phyloP scores from a whole-genome alignment of 2,113 vertebrate genomes.

The Gallinago paraguaiae region DNA sequence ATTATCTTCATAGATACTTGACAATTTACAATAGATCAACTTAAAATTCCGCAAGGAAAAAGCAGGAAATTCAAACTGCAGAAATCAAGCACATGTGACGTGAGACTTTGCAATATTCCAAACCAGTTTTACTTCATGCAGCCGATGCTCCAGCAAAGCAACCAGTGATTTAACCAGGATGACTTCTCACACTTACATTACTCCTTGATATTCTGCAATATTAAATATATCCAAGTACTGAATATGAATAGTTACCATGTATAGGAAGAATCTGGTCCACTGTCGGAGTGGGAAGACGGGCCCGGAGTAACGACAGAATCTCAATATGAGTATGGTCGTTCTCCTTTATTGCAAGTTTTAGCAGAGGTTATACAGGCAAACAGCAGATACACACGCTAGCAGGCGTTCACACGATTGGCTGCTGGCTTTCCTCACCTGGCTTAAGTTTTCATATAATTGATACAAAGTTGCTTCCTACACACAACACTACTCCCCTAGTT shows the following conservation, averaged over 20 bases:
- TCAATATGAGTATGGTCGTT: too few relatives aligned
- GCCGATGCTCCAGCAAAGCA: neutral
- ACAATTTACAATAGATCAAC: neutral
- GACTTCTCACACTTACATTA: neutral
- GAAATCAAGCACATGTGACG: neutral
- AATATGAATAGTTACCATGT: neutral
- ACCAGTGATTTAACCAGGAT: neutral
- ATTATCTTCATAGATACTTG: neutral
- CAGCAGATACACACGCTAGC: too few relatives aligned
- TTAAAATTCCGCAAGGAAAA: neutral
- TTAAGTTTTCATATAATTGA: too few relatives aligned
- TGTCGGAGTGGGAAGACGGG: too few relatives aligned
- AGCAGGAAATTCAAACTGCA: neutral
- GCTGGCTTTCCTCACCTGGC: too few relatives aligned
- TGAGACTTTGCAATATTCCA: neutral
- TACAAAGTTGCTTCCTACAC: too few relatives aligned
- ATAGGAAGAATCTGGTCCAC: neutral
- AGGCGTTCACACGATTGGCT: too few relatives aligned
- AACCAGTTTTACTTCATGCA: neutral
- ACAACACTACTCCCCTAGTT: too few relatives aligned
- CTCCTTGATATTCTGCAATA: neutral
- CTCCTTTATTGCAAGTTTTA: too few relatives aligned
- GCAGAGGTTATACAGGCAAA: too few relatives aligned
- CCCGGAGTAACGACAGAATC: too few relatives aligned
- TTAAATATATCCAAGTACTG: neutral